A percentile compares a stretch with the other conserved stretches of the same genome.
These are phyloP conservation scores for cat (Felis catus) DNA, from an alignment of 2,113 vertebrate genomes.

Conservation along the genomic window F.catus_Fca126_mat1.0 CM031417.1:100330501-100331000, in stretches of 20 bases:
- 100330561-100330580: neutral
- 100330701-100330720: fast-evolving
- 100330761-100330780: neutral
- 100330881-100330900: neutral
- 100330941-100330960: neutral
- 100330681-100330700: neutral
- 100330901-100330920: neutral
- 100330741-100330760: neutral
- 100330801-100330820: neutral
- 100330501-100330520: neutral
- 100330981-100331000: neutral
- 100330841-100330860: neutral
- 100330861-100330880: neutral
- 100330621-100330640: neutral
- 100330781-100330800: neutral
- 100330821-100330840: neutral
- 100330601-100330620: neutral
- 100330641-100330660: neutral
- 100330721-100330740: neutral
- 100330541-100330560: neutral
- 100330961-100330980: neutral
- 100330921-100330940: neutral
- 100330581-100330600: neutral
- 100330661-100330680: neutral
- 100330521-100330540: neutral